Conservation (phyloP, 2,113 vertebrate species). For the Odontophorus gujanensis region DNA sequence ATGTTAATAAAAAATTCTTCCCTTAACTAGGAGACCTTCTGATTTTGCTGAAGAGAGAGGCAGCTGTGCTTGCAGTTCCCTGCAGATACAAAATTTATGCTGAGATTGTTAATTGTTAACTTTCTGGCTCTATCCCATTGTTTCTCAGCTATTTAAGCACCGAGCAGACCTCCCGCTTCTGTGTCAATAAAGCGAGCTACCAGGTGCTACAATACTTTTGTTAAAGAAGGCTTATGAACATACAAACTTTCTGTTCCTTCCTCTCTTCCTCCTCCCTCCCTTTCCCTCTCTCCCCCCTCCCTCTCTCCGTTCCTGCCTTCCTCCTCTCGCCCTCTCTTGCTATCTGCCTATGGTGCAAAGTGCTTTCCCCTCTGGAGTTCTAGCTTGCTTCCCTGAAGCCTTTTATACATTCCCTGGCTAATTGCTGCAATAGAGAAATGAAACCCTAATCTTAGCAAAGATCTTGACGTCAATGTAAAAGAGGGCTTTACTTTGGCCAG, state of each 20-base stretch:
- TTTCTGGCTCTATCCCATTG: conserved; percentile 78
- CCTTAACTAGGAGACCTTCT: conserved; percentile 75
- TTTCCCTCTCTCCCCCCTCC: not conserved
- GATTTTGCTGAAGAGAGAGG: conserved; percentile 75
- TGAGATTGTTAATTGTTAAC: conserved; percentile 76
- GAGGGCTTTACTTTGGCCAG: conserved; percentile 88
- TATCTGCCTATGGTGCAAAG: conserved; percentile 82
- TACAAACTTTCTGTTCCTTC: conserved; percentile 73
- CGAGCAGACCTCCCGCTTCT: conserved; percentile 32
- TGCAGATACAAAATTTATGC: conserved; percentile 79
- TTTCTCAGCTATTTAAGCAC: conserved; percentile 74
- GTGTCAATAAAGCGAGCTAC: conserved; percentile 72
- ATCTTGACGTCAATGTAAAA: conserved; percentile 93
- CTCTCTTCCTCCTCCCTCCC: conserved; percentile 43
- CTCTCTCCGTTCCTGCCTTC: conserved; percentile 60
- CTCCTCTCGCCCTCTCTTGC: conserved; percentile 66
- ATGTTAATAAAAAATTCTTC: conserved; percentile 66
- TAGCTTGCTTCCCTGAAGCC: conserved; percentile 83
- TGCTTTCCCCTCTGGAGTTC: conserved; percentile 77
- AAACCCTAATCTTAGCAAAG: conserved; percentile 90
- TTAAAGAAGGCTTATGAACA: conserved; percentile 66
- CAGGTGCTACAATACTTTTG: conserved; percentile 74
- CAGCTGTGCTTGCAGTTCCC: conserved; percentile 77
- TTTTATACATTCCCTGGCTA: conserved; percentile 90
- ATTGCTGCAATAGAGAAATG: conserved; percentile 90